These are phyloP conservation scores for Diadophis punctatus DNA, from an alignment of 2,113 vertebrate genomes.

Conservation along the genomic window DNA sequence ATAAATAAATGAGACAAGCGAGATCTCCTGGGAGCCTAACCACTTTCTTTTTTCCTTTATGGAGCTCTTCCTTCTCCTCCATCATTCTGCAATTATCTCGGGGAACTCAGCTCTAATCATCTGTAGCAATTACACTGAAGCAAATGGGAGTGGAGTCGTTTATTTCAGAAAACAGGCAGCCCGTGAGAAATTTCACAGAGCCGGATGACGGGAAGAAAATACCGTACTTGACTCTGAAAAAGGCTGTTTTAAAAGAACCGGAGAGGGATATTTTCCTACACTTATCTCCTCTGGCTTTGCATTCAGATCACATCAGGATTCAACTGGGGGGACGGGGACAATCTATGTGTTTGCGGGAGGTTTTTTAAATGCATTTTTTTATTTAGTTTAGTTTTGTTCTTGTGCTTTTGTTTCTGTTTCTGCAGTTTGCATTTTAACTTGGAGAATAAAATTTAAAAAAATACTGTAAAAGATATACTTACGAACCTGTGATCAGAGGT, in stretches of 20 bases:
- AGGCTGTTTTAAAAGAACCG: not conserved
- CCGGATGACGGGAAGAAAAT: not conserved
- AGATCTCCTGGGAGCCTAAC: not conserved
- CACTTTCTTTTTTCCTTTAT: not conserved
- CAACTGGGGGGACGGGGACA: too few species aligned
- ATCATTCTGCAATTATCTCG: not conserved
- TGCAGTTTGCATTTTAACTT: too few species aligned
- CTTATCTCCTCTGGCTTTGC: not conserved
- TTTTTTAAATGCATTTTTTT: too few species aligned
- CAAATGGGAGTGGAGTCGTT: not conserved
- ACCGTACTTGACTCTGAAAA: not conserved
- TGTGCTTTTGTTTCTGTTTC: too few species aligned
- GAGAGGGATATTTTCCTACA: not conserved
- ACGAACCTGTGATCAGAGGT: too few species aligned
- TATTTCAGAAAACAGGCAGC: not conserved
- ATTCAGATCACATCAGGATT: not conserved
- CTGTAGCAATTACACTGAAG: not conserved
- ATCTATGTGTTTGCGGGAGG: too few species aligned
- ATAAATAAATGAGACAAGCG: not conserved
- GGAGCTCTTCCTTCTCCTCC: not conserved
- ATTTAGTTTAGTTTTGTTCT: too few species aligned
- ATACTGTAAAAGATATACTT: too few species aligned
- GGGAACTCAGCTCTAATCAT: not conserved
- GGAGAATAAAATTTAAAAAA: too few species aligned
- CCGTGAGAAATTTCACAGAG: not conserved